Evolutionary conservation across 2,113 vertebrate genomes (phyloP), one percentile per base, ranked within the genome.

Genomic region (Herpailurus yagouaroundi): DNA sequence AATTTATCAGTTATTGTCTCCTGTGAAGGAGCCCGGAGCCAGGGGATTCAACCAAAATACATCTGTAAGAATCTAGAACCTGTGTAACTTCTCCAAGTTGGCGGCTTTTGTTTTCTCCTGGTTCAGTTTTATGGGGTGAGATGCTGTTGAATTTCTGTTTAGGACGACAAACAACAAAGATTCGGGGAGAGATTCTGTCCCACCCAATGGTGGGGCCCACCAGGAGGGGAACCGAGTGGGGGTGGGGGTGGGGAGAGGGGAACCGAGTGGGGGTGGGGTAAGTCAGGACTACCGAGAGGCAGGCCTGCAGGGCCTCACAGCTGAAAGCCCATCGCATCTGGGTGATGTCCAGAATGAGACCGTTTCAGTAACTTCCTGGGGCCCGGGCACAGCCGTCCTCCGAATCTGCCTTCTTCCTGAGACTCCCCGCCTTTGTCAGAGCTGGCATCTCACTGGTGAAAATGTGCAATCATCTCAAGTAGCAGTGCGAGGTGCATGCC

Each of bases 101-200:
- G 52, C 48, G 27, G 38, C 45, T 76, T 69, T n/a, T 60, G 57
- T 21, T 60, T 76, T 33, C n/a, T 7, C 16, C 12, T 45, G 64
- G 85, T 36, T 33, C 76, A 23, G 89, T 68, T 77, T 64, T 52
- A n/a, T 29, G 73, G 74, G 48, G 15, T 21, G 21, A 38, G 68
- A 85, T 74, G 15, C 45, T 74, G 80, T 68, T 80, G 74, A 38
- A 27, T 89, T 31, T 79, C 38, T 96, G 60, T 90, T 71, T 84
- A 16, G 48, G 60, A 73, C 48, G 36, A 91, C 25, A 33, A 45
- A 57, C 18, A 18, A 41, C 27, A 7, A 55, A 63, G 33, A 33
- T 38, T 60, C 6, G 1, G 83, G 8, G 21, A 36, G 79, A 68
- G 10, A 41, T 1, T 1, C 11, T 21, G 31, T 7, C 52, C 77